These are phyloP conservation scores for Drosophila pullipes DNA, from an alignment of 2,888 invertebrate genomes.

Conservation along the genomic window DNA sequence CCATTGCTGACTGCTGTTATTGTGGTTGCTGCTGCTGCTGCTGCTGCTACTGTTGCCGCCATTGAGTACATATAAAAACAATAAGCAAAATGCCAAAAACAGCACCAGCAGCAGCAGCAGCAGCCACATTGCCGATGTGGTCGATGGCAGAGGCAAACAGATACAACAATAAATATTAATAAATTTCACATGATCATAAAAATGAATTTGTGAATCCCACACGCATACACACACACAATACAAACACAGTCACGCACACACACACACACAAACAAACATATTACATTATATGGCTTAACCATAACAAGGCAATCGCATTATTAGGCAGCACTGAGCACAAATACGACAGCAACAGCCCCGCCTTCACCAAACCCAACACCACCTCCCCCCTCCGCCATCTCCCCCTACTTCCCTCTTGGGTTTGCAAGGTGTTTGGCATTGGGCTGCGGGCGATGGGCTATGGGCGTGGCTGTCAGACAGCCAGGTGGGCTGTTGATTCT, in stretches of 20 bases:
- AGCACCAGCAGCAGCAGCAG: slow-evolving; percentile 16
- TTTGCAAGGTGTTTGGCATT: slow-evolving; percentile 7
- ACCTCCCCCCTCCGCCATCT: too few relatives aligned
- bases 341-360: slow-evolving; percentile 49
- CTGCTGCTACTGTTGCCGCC: slow-evolving; percentile 8
- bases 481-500: slow-evolving; percentile 36
- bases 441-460: slow-evolving; percentile 17
- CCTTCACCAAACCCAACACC: background rate
- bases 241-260: slow-evolving; percentile 15
- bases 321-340: slow-evolving; percentile 70
- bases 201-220: slow-evolving; percentile 80
- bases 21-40: slow-evolving; percentile 24
- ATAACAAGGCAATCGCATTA: slow-evolving; percentile 80
- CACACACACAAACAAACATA: slow-evolving; percentile 57
- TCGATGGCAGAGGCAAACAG: slow-evolving; percentile 50
- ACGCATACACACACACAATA: slow-evolving; percentile 43
- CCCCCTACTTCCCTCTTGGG: background rate
- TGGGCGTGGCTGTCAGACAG: slow-evolving; percentile 28
- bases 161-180: slow-evolving; percentile 79
- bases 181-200: slow-evolving; percentile 81
- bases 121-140: slow-evolving; percentile 12
- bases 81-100: slow-evolving; percentile 58
- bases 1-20: slow-evolving; percentile 22
- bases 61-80: slow-evolving; percentile 75
- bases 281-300: slow-evolving; percentile 81